phyloP scores from a whole-genome alignment of 2,113 vertebrate genomes.

The Perca flavescens region DNA sequence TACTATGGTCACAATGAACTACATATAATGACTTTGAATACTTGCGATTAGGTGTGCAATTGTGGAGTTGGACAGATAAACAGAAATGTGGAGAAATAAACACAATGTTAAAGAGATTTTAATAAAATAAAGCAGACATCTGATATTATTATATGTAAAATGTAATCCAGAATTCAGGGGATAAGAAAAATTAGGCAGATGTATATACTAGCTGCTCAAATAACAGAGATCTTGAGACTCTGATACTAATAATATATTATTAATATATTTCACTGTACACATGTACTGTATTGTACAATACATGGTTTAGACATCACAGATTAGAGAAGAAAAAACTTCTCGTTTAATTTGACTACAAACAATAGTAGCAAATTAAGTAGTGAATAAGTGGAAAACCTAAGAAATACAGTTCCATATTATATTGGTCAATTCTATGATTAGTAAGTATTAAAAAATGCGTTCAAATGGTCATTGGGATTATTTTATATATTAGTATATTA shows the following conservation, averaged over 20 bases:
- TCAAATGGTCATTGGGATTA: conserved; percentile 6
- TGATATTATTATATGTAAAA: neutral
- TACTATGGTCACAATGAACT: neutral
- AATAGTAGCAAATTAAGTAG: neutral
- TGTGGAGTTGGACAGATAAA: neutral
- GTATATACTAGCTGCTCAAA: neutral
- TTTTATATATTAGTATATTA: no score
- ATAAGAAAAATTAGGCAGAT: neutral
- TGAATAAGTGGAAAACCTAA: neutral
- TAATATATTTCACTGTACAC: neutral
- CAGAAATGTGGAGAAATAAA: neutral
- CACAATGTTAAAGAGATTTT: neutral
- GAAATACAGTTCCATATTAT: neutral
- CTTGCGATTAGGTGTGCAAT: neutral
- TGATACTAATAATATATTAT: neutral
- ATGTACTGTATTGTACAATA: neutral
- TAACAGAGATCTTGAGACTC: neutral
- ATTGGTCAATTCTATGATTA: neutral
- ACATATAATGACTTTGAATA: neutral
- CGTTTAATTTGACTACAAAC: neutral
- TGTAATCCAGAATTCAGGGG: neutral
- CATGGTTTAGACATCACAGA: neutral
- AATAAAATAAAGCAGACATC: neutral
- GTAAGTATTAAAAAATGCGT: neutral
- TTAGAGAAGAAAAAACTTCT: neutral